These are phyloP conservation scores for Catocala fraxini DNA, from an alignment of 2,888 invertebrate genomes.

Conservation along the genomic window DNA sequence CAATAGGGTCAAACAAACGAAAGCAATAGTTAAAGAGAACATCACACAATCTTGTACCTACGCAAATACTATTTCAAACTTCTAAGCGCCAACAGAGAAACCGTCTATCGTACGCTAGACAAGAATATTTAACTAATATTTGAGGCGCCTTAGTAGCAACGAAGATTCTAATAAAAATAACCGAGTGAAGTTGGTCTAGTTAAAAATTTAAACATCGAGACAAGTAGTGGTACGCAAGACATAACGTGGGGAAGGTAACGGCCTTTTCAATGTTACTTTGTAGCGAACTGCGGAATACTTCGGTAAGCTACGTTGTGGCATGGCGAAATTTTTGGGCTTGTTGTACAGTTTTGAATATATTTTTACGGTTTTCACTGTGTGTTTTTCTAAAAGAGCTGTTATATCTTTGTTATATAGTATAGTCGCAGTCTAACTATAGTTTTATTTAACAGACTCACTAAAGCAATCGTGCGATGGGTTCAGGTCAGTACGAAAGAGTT, in stretches of 20 bases:
- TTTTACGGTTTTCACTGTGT: not conserved
- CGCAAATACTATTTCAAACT: not conserved
- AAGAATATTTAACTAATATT: conserved; percentile 11
- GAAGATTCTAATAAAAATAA: conserved; percentile 32
- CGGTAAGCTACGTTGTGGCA: conserved; percentile 11
- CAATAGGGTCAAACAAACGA: too few species aligned
- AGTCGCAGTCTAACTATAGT: too few species aligned
- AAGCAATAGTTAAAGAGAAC: too few species aligned
- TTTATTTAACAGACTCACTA: too few species aligned
- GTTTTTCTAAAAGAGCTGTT: not conserved
- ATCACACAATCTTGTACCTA: too few species aligned
- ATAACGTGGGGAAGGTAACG: conserved; percentile 49
- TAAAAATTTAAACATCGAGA: conserved; percentile 53
- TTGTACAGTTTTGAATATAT: not conserved
- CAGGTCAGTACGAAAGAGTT: too few species aligned
- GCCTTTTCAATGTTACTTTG: conserved; percentile 31
- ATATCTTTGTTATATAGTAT: not conserved
- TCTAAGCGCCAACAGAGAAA: not conserved
- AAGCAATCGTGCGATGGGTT: too few species aligned
- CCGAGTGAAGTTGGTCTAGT: conserved; percentile 43
- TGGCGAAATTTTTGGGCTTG: not conserved
- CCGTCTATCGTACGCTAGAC: not conserved
- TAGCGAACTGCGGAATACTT: conserved; percentile 8
- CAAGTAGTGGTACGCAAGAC: conserved; percentile 23
- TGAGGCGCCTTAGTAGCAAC: not conserved